Evolutionary conservation across 2,888 invertebrate genomes (phyloP).

Genomic region (Drosophila barbarae): DNA sequence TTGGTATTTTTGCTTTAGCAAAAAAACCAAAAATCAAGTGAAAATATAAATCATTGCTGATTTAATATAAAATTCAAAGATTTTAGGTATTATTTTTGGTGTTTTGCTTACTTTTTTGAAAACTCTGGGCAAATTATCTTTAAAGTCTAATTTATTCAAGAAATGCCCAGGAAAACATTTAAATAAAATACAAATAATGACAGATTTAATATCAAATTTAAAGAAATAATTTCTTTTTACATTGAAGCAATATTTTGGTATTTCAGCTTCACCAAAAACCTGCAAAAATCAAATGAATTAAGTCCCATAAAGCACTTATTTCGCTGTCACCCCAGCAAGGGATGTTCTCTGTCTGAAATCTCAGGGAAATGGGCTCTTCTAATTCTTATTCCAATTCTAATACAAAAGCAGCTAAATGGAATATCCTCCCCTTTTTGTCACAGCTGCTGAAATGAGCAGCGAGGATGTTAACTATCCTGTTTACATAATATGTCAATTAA

Average conservation of each 20-base stretch:
- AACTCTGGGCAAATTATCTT: too few relatives aligned
- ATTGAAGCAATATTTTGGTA: too few relatives aligned
- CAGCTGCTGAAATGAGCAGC: slow-evolving; percentile 56
- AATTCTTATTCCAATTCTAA: slow-evolving; percentile 9
- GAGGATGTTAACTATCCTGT: slow-evolving; percentile 73
- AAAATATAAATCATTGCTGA: too few relatives aligned
- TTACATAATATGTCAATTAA: slow-evolving; percentile 76
- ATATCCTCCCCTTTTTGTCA: slow-evolving; percentile 25
- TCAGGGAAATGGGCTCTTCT: neutral
- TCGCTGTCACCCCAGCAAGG: neutral
- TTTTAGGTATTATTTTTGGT: neutral
- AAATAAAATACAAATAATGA: neutral
- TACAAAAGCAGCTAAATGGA: slow-evolving; percentile 12
- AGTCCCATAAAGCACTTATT: neutral
- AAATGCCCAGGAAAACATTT: neutral
- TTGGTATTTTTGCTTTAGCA: too few relatives aligned
- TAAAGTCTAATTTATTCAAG: too few relatives aligned
- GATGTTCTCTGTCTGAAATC: neutral
- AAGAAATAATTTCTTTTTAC: neutral
- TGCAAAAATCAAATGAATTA: neutral
- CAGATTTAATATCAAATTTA: neutral
- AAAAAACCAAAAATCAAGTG: too few relatives aligned
- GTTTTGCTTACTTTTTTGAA: too few relatives aligned
- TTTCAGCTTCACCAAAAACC: too few relatives aligned
- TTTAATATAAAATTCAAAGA: neutral